These are phyloP conservation scores for Clunio marinus DNA, from an alignment of 2,888 invertebrate genomes.

Conservation along the genomic window DNA sequence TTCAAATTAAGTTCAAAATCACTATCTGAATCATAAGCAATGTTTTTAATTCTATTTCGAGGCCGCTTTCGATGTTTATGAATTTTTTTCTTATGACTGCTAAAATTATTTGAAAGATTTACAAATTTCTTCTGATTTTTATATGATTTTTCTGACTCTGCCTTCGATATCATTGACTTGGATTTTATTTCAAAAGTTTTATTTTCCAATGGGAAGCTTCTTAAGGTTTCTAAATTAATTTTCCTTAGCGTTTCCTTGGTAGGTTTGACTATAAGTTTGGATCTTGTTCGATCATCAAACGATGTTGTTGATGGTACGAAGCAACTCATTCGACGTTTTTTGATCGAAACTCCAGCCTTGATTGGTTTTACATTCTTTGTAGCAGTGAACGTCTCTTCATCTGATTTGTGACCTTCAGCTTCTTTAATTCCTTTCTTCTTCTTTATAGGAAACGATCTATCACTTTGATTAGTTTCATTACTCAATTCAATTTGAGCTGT, in stretches of 20 bases:
- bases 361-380: slow-evolving; percentile 27
- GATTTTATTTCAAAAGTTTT: not conserved
- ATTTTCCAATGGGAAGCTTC: not conserved
- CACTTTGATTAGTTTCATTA: no score
- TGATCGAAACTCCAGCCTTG: not conserved
- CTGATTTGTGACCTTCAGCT: slow-evolving; percentile 35
- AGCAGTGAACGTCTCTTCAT: slow-evolving; percentile 20
- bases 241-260: not conserved
- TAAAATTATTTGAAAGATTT: slow-evolving; percentile 2
- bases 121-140: slow-evolving; percentile 23
- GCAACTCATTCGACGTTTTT: slow-evolving; percentile 35
- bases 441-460: not conserved
- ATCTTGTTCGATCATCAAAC: slow-evolving; percentile 9
- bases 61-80: slow-evolving; percentile 40
- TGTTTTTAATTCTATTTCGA: slow-evolving; percentile 38
- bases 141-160: slow-evolving; percentile 18
- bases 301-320: slow-evolving; percentile 14
- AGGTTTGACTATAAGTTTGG: not conserved
- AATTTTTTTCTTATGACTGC: slow-evolving; percentile 28
- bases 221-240: slow-evolving; percentile 16
- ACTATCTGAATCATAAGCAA: slow-evolving; percentile 43
- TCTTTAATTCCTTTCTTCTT: no score
- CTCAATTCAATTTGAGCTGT: slow-evolving; percentile 16
- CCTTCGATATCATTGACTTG: not conserved
- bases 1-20: slow-evolving; percentile 42